Evolutionary conservation across 2,797 vertebrate genomes (phyloP).

Genomic region (Lepus oiostolus): DNA sequence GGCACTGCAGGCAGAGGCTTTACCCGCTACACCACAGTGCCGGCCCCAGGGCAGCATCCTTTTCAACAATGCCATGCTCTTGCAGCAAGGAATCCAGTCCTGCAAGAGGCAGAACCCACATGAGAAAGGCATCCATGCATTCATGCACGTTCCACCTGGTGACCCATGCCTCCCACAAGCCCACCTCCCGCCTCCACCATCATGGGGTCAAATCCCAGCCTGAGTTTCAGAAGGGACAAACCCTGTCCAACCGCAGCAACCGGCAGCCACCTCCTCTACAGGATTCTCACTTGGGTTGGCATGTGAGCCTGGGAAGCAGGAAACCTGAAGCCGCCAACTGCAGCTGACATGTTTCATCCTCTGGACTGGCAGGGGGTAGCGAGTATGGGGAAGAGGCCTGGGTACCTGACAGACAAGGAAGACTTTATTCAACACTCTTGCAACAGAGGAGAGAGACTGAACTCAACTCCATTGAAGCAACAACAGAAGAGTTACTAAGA

Average conservation of each 20-base stretch:
- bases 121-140: not conserved
- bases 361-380: not conserved
- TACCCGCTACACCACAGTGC: too few relatives aligned
- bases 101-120: not conserved
- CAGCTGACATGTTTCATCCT: not conserved
- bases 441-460: not conserved
- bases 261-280: not conserved
- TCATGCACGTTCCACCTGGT: not conserved
- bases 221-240: not conserved
- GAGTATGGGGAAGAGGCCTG: not conserved
- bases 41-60: too few relatives aligned
- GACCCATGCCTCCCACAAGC: not conserved
- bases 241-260: not conserved
- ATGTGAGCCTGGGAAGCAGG: not conserved
- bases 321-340: not conserved
- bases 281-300: not conserved
- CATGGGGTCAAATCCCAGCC: not conserved
- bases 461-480: not conserved
- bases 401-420: not conserved
- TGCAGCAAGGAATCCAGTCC: not conserved
- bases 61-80: too few relatives aligned
- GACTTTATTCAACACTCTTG: too few relatives aligned
- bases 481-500: too few relatives aligned
- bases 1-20: too few relatives aligned
- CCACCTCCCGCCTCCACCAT: not conserved